These are phyloP conservation scores for Thereva nobilitata DNA, from an alignment of 2,888 invertebrate genomes.

Conservation along the genomic window DNA sequence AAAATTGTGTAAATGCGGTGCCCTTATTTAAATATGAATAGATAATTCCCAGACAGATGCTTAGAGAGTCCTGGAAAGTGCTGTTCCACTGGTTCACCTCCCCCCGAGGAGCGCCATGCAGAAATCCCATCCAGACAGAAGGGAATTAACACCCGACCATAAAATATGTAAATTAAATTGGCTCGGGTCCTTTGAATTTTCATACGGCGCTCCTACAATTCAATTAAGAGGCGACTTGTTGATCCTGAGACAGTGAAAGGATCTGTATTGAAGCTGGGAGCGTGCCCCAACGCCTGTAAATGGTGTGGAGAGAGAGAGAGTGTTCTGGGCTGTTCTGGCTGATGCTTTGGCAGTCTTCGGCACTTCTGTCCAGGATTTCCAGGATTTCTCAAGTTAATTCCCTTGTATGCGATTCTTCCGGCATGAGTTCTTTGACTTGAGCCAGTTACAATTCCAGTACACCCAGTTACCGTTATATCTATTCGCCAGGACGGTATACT, in stretches of 20 bases:
- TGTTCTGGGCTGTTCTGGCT: too few relatives aligned
- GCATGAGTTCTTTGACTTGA: too few relatives aligned
- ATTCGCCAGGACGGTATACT: too few relatives aligned
- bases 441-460: too few relatives aligned
- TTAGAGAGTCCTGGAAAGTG: conserved; percentile 2
- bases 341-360: too few relatives aligned
- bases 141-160: conserved; percentile 29
- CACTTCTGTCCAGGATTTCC: too few relatives aligned
- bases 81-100: neutral
- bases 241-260: neutral
- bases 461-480: too few relatives aligned
- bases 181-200: conserved; percentile 29
- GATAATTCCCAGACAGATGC: conserved; percentile 20
- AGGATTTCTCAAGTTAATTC: too few relatives aligned
- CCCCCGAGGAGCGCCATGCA: neutral
- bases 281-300: too few relatives aligned
- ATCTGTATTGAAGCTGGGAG: too few relatives aligned
- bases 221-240: conserved; percentile 28
- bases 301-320: too few relatives aligned
- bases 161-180: conserved; percentile 32
- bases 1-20: conserved; percentile 6
- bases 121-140: conserved; percentile 26
- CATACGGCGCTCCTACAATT: conserved; percentile 28
- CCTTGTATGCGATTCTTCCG: too few relatives aligned
- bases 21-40: conserved; percentile 27